Conservation (phyloP, 2,113 vertebrate genomes). For the Callorhinus ursinus region DNA sequence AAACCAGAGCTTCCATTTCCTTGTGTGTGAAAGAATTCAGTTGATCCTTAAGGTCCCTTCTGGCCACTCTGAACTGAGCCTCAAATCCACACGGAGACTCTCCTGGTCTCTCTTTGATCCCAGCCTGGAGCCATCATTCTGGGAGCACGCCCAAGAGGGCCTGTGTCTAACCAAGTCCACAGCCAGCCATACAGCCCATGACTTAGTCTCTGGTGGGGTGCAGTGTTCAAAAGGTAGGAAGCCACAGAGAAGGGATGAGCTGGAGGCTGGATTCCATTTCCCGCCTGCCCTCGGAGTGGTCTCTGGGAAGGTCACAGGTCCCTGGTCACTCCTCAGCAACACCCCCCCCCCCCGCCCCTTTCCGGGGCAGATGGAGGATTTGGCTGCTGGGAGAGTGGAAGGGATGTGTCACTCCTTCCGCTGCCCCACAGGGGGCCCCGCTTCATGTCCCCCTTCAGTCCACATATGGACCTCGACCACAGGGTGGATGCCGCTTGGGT, state of each 20-base stretch:
- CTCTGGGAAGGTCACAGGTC: neutral
- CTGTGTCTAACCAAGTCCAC: neutral
- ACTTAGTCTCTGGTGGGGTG: neutral
- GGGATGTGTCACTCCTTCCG: neutral
- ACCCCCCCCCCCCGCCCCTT: too few species aligned
- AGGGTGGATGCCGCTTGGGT: accelerated
- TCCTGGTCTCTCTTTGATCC: neutral
- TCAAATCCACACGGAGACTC: neutral
- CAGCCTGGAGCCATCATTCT: neutral
- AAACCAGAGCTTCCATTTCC: neutral
- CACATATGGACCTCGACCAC: neutral
- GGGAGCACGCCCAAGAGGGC: accelerated
- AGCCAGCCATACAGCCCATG: neutral
- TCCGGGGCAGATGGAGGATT: neutral
- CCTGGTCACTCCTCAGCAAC: neutral
- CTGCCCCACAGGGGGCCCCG: accelerated
- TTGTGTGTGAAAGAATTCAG: neutral
- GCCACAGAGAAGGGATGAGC: neutral
- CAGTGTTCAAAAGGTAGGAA: neutral
- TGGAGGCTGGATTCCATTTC: neutral
- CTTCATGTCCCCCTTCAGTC: neutral
- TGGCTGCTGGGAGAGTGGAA: neutral
- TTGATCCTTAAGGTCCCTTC: neutral
- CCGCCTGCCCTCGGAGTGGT: neutral
- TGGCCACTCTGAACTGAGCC: neutral